A percentile compares a stretch with the other conserved stretches of the same genome.
Evolutionary conservation across 2,888 invertebrate genomes (phyloP).

Genomic region (Drosophila acutilabella): DNA sequence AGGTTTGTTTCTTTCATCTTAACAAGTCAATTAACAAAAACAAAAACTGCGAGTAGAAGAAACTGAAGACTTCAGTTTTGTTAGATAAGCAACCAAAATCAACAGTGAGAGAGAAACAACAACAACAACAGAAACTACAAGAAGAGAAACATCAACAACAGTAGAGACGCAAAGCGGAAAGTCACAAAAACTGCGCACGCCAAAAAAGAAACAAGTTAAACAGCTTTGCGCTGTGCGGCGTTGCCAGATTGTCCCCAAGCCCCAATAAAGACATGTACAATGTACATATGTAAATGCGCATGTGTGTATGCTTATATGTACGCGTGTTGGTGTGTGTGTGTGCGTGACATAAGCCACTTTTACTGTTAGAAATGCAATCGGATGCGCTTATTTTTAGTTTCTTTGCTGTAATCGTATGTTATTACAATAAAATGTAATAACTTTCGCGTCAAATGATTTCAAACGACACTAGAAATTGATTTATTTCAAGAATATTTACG

Average conservation of each 20-base stretch:
- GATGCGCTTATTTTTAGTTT: constrained; percentile 49
- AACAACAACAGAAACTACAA: constrained; percentile 35
- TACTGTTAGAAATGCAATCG: constrained; percentile 75
- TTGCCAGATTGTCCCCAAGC: constrained; percentile 68
- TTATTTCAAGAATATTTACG: constrained; percentile 19
- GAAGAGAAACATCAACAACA: constrained; percentile 39
- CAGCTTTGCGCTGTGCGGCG: constrained; percentile 65
- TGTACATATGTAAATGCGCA: constrained; percentile 32
- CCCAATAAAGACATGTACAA: constrained; percentile 23
- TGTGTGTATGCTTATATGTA: constrained; percentile 28
- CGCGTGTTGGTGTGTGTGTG: constrained; percentile 38
- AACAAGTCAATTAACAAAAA: constrained; percentile 72
- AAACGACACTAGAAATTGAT: constrained; percentile 25
- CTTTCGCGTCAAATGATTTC: constrained; percentile 54
- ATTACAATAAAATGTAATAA: constrained; percentile 25
- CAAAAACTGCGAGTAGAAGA: constrained; percentile 15
- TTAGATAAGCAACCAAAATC: constrained; percentile 48
- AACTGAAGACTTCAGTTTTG: constrained; percentile 35
- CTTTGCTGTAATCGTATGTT: constrained; percentile 15
- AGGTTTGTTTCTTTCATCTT: constrained; percentile 38
- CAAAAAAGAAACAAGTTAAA: constrained; percentile 77
- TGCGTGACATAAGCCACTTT: constrained; percentile 78
- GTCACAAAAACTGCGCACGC: constrained; percentile 73
- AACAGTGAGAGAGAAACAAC: constrained; percentile 27
- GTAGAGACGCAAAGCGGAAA: constrained; percentile 54